Evolutionary conservation across 2,113 vertebrate genomes (phyloP), one percentile per base, ranked within the genome.

Genomic region (Macquaria australasica): DNA sequence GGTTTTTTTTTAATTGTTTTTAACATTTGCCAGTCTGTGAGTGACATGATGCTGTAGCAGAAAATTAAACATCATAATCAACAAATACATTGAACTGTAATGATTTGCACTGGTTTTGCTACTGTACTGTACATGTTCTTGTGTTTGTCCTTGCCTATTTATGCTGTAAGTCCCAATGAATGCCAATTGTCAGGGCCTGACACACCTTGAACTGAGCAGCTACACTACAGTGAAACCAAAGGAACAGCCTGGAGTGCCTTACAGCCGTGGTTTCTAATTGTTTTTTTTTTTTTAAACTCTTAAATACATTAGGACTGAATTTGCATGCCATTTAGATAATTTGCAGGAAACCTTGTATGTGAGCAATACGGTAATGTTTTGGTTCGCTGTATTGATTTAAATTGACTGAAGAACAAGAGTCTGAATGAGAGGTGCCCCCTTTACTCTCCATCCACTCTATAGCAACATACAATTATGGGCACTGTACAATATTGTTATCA

Each of bases 401-500:
- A 84, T 91, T 86, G 82, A 58, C 75, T 76, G 23, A 21, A 59
- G 58, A 73, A 45, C 53, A 76, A 79, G 56, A 75, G 74, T 11
- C 60, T 82, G 88, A 89, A 79, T 82, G 85, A 86, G 71, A 79
- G 34, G 50, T 55, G 55, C 53, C 45, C 39, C 69, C 43, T 88
- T 85, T 34, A 53, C 70, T 86, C 45, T 87, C 45, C 60, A 80
- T 85, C 88, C 79, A 76, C n/a, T 67, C 45, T 50, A 43, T 6
- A 43, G 73, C 56, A 67, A 71, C 51, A 66, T 64, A 77, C 85
- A 84, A 79, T n/a, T 50, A 79, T 81, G 71, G 62, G 55, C 68
- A 85, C 73, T 64, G 75, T 80, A 79, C 56, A 55, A 82, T 85
- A 71, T 60, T 79, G 87, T 90, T 90, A 93, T 92, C 81, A 41